Evolutionary conservation across 2,797 vertebrate species (phyloP).

Genomic region (Eulemur mongoz): DNA sequence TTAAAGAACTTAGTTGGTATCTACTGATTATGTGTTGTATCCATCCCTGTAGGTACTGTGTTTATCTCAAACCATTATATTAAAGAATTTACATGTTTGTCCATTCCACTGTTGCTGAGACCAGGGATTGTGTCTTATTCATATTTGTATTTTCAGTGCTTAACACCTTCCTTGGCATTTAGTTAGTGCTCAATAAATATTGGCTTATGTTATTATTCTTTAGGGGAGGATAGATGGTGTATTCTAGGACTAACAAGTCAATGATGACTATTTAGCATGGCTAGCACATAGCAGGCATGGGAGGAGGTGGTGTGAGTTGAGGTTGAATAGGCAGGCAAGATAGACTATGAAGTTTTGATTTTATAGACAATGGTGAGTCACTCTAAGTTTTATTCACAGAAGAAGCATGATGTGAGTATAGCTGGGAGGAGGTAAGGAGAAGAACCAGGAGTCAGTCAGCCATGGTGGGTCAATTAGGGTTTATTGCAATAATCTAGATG

Average conservation of each 20-base stretch:
- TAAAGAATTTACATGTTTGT: not conserved
- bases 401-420: not conserved
- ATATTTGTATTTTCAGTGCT: conserved; percentile 29
- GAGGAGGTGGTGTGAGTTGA: not conserved
- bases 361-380: not conserved
- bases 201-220: conserved; percentile 12
- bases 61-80: not conserved
- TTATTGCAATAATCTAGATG: conserved; percentile 13
- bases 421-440: not conserved
- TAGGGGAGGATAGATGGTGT: not conserved
- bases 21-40: conserved; percentile 1
- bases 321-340: not conserved
- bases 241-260: conserved; percentile 27
- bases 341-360: not conserved
- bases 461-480: not conserved
- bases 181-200: not conserved
- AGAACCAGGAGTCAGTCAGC: not conserved
- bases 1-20: not conserved
- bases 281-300: not conserved
- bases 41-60: not conserved
- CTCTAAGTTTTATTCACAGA: not conserved
- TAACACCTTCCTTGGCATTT: conserved; percentile 4
- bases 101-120: not conserved
- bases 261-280: not conserved
- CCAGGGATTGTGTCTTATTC: conserved; percentile 36